phyloP scores from a whole-genome alignment of 2,797 vertebrate species.

The Chaenodraco wilsoni region DNA sequence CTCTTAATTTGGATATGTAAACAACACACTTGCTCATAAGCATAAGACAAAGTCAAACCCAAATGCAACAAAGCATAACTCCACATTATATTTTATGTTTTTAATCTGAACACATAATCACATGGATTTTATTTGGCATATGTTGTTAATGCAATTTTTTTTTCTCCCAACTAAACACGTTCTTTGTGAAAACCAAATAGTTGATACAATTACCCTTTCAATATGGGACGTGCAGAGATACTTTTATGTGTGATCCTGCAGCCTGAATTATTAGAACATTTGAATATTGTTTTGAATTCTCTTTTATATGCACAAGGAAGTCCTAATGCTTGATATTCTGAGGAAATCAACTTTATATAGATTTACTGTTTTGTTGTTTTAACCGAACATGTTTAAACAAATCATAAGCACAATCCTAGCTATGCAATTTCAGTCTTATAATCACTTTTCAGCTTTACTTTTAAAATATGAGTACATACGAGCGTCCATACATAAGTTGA shows the following conservation, averaged over 20 bases:
- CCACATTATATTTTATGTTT: too few relatives aligned
- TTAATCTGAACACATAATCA: too few relatives aligned
- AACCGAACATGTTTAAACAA: background rate
- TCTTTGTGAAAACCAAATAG: background rate
- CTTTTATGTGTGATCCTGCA: background rate
- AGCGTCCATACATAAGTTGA: background rate
- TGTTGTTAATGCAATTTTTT: too few relatives aligned
- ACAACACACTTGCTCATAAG: background rate
- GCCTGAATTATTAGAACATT: background rate
- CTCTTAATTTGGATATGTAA: background rate
- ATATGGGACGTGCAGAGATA: background rate
- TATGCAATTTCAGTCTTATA: constrained; percentile 1
- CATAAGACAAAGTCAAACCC: background rate
- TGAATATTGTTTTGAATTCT: constrained; percentile 6
- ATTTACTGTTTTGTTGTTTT: background rate
- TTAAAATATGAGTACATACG: background rate
- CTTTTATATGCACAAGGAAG: background rate
- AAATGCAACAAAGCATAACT: background rate
- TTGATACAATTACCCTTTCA: background rate
- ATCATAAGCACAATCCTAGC: background rate
- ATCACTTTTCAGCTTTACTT: background rate
- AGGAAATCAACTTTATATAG: background rate
- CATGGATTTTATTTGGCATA: too few relatives aligned
- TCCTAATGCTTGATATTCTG: background rate
- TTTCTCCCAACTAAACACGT: too few relatives aligned